phyloP scores from a whole-genome alignment of 2,113 vertebrate species.

The Cranoglanis bouderius region DNA sequence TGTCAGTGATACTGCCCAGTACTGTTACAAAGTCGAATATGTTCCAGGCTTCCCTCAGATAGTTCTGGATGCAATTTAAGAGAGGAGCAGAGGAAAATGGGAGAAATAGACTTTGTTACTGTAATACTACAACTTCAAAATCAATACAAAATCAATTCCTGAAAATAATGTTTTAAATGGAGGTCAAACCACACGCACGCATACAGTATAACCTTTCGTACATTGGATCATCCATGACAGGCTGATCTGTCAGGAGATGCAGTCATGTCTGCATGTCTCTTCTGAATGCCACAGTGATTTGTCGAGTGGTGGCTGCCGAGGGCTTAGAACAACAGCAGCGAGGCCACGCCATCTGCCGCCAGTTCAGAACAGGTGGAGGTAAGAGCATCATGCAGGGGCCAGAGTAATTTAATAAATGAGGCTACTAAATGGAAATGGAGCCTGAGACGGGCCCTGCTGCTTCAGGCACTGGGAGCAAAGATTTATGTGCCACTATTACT shows the following conservation, averaged over 20 bases:
- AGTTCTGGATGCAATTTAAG: constrained; percentile 73
- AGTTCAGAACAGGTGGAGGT: constrained; percentile 69
- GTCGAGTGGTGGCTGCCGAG: not conserved
- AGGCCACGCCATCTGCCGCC: constrained; percentile 51
- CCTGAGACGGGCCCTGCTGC: constrained; percentile 59
- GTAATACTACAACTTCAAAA: not conserved
- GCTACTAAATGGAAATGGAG: constrained; percentile 62
- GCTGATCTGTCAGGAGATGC: constrained; percentile 47
- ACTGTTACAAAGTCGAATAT: constrained; percentile 99
- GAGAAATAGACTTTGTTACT: not conserved
- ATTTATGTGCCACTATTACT: constrained; percentile 50
- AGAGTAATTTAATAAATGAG: constrained; percentile 70
- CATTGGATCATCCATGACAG: constrained; percentile 41
- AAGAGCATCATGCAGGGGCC: constrained; percentile 60
- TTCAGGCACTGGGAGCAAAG: constrained; percentile 55
- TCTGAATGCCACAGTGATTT: constrained; percentile 36
- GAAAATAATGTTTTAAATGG: not conserved
- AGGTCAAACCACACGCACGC: not conserved
- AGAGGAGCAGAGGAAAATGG: not conserved
- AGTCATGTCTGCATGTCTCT: constrained; percentile 25
- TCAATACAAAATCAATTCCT: not conserved
- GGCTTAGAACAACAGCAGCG: constrained; percentile 45
- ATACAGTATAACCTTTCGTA: not conserved
- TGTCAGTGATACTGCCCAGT: constrained; percentile 98
- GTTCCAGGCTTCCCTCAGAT: constrained; percentile 97